A percentile compares a stretch with the other conserved stretches of the same genome.
Conservation (phyloP, 2,888 invertebrate species). For the Junonia oenone region DNA sequence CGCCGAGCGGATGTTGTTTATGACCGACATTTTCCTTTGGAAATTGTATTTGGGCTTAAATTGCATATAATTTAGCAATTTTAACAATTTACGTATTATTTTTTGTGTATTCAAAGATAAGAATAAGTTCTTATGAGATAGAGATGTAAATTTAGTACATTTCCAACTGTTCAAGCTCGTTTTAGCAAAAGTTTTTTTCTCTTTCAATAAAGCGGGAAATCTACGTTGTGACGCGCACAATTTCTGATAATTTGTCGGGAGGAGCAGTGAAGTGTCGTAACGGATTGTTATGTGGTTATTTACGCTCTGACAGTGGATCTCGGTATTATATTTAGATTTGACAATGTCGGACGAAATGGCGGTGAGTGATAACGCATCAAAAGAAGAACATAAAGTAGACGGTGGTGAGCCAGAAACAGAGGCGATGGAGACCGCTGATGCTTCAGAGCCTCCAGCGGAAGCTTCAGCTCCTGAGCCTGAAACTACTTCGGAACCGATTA, state of each 20-base stretch:
- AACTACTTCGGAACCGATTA: constrained; percentile 32
- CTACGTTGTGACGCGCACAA: constrained; percentile 69
- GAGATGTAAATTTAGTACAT: constrained; percentile 4
- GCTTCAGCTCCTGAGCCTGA: constrained; percentile 38
- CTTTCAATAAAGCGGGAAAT: constrained; percentile 72
- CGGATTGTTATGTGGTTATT: constrained; percentile 65
- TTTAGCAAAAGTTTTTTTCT: constrained; percentile 39
- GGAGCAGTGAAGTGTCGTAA: constrained; percentile 55
- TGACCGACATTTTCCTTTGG: constrained; percentile 68
- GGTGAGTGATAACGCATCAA: constrained; percentile 64
- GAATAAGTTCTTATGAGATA: constrained; percentile 13
- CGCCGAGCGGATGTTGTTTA: constrained; percentile 67
- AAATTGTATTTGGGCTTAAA: constrained; percentile 49
- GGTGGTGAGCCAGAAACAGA: constrained; percentile 42
- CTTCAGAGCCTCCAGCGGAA: constrained; percentile 38
- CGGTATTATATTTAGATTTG: constrained; percentile 57
- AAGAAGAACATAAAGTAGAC: constrained; percentile 51
- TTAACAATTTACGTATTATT: constrained; percentile 28
- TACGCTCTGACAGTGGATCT: constrained; percentile 57
- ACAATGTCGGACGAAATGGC: constrained; percentile 77
- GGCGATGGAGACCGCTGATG: constrained; percentile 39
- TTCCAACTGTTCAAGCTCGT: constrained; percentile 6
- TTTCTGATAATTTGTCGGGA: constrained; percentile 56
- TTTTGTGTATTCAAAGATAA: constrained; percentile 19
- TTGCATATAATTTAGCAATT: constrained; percentile 37